Evolutionary conservation across 2,888 invertebrate genomes (phyloP), one percentile per base, ranked within the genome.

Genomic region (Himalopsyche tibetana): DNA sequence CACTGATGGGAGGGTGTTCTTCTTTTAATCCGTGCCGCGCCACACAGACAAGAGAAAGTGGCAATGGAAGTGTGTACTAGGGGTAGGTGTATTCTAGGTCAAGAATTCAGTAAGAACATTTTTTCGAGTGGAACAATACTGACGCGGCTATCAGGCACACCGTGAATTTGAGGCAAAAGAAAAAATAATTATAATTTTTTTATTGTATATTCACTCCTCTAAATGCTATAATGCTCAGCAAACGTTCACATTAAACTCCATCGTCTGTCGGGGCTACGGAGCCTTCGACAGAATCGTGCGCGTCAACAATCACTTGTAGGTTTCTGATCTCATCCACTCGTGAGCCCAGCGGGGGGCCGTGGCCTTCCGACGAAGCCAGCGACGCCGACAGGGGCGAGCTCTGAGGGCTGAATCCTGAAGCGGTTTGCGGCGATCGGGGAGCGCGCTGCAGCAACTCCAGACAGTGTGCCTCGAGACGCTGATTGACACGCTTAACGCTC

Each of bases 311-410:
- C 36, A 94, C 94, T 90, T 95, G 95, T 82, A 95, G 91, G 91
- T 95, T 95, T 89, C 94, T 93, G 79, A 95, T 92, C 90, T 95
- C 95, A 63, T 93, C 93, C 11, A 91, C 91, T 45, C 92, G 90
- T 85, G 83, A 90, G 87, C 91, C 92, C 89, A 91, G 92, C 90
- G 91, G 55, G 90, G 91, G 86, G 90, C 90, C 87, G 90, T 91
- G 89, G 82, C 93, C 93, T 89, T 93, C 93, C 85, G 94, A 94
- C 1, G 95, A 95, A 45, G 95, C 94, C 88, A 95, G 90, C 81
- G 95, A 95, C 12, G 94, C 94, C 9, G 95, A 95, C 51, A 95
- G 90, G 36, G 95, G 94, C 15, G 95, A 95, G 85, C 95, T 94
- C 87, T 94, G 93, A 11, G 92, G 90, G 89, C 91, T 91, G 45